A percentile compares a stretch with the other conserved stretches of the same genome.
Evolutionary conservation across 2,888 invertebrate species (phyloP).

Genomic region (Lepas anatifera): DNA sequence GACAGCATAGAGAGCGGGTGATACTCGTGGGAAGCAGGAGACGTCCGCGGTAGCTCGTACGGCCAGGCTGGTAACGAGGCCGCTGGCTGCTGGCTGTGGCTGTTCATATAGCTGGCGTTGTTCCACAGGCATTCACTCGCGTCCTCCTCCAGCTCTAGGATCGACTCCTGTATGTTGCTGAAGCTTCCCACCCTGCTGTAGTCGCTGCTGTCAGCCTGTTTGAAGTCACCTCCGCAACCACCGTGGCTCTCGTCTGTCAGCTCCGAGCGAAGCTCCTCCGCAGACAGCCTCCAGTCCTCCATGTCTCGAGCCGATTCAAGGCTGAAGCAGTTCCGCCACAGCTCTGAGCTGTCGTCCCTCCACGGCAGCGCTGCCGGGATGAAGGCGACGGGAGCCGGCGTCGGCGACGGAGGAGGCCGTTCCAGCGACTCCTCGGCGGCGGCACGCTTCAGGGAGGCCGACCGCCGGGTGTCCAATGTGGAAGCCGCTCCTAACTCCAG

Average conservation of each 20-base stretch:
- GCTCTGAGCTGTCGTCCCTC: conserved; percentile 1
- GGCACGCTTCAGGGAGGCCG: not conserved
- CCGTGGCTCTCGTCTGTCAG: conserved; percentile 34
- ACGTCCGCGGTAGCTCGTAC: conserved; percentile 18
- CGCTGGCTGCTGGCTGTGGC: conserved; percentile 16
- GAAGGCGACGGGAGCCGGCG: not conserved
- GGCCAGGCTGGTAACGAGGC: conserved; percentile 21
- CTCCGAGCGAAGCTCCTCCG: conserved; percentile 44
- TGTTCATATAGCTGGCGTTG: conserved; percentile 47
- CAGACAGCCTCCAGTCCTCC: conserved; percentile 66
- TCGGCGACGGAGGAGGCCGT: not conserved
- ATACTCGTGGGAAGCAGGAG: too few relatives aligned
- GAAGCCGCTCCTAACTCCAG: not conserved
- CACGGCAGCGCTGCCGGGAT: not conserved
- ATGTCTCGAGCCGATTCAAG: conserved; percentile 38
- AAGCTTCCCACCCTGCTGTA: conserved; percentile 30
- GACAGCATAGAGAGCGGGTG: not conserved
- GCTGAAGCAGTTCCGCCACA: conserved; percentile 7
- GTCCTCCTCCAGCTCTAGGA: conserved; percentile 58
- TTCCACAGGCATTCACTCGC: conserved; percentile 62
- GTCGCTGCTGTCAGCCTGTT: conserved; percentile 28
- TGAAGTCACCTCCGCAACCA: conserved; percentile 48
- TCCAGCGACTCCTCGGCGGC: not conserved
- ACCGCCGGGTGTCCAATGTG: not conserved
- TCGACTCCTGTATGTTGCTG: conserved; percentile 55